Conservation (phyloP, 2,113 vertebrate genomes). For the Dipodomys spectabilis region DNA sequence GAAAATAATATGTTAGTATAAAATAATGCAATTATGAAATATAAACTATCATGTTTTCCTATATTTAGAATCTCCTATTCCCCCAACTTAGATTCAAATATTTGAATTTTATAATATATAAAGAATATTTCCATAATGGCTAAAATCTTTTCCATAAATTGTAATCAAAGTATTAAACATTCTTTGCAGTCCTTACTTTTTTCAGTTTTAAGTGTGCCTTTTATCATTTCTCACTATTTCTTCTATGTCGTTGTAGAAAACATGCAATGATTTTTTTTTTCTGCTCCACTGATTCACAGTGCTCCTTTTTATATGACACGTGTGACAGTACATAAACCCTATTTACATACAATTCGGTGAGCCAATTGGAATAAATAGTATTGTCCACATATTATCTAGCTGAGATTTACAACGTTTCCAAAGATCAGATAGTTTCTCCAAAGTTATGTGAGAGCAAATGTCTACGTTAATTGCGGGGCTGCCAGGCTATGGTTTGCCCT, state of each 20-base stretch:
- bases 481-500: rapidly evolving
- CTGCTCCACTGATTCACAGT: neutral
- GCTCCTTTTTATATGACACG: neutral
- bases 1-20: no score
- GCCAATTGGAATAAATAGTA: neutral
- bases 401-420: neutral
- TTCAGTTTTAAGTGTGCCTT: neutral
- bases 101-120: neutral
- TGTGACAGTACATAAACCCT: neutral
- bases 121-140: neutral
- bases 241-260: neutral
- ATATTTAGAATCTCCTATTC: neutral
- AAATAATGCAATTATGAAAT: neutral
- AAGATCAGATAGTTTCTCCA: neutral
- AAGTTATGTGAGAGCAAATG: neutral
- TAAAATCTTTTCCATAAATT: neutral
- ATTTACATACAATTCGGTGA: conserved; percentile 7
- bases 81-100: neutral
- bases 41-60: neutral
- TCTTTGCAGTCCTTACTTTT: neutral
- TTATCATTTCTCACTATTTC: neutral
- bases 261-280: neutral
- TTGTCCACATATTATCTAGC: neutral
- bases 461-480: neutral
- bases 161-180: neutral